Evolutionary conservation across 2,797 vertebrate species (phyloP).

Genomic region (Sus cebifrons): DNA sequence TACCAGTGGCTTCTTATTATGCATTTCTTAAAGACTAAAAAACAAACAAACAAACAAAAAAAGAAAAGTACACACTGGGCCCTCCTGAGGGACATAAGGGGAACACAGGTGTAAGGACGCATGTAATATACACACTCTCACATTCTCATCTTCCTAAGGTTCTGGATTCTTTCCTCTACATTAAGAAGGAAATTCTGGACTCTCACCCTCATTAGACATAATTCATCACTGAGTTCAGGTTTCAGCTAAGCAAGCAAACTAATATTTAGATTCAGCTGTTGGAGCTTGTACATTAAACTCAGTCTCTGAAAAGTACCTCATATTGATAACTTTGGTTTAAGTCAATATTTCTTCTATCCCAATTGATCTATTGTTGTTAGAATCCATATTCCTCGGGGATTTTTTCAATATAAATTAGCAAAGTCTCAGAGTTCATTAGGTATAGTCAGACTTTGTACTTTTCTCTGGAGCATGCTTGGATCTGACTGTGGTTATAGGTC

Average conservation of each 20-base stretch:
- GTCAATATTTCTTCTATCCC: not conserved
- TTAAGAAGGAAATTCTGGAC: constrained; percentile 20
- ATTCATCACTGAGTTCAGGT: not conserved
- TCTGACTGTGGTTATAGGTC: not conserved
- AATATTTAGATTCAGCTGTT: not conserved
- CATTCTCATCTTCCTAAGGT: not conserved
- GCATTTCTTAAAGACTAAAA: constrained; percentile 23
- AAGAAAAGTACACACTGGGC: no score
- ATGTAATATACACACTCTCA: not conserved
- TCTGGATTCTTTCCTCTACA: not conserved
- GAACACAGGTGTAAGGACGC: not conserved
- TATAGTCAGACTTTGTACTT: not conserved
- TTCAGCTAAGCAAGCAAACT: constrained; percentile 16
- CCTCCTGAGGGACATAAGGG: not conserved
- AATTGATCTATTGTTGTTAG: not conserved
- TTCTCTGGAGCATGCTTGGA: not conserved
- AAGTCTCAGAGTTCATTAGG: not conserved
- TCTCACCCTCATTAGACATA: not conserved
- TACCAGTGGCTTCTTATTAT: not conserved
- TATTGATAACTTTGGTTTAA: not conserved
- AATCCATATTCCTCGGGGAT: constrained; percentile 26
- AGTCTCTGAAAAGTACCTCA: not conserved
- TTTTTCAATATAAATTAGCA: not conserved
- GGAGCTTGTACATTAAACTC: not conserved
- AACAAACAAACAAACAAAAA: not conserved